Conservation (phyloP, 2,113 vertebrate species). For the Natator depressus region DNA sequence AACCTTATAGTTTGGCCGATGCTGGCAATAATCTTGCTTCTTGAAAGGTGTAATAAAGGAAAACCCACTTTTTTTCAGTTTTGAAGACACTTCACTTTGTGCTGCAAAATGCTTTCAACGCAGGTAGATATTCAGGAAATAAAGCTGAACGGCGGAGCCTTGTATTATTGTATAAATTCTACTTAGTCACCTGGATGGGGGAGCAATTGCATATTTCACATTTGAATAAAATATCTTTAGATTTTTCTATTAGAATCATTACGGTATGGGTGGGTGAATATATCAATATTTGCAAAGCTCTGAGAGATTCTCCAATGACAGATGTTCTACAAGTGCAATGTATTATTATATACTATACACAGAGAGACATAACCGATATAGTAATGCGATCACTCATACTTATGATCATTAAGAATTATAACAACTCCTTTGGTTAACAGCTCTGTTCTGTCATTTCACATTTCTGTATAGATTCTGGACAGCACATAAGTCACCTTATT, state of each 20-base stretch:
- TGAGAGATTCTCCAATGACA: neutral
- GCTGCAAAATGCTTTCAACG: neutral
- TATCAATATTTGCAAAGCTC: neutral
- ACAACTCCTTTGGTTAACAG: neutral
- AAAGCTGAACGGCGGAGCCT: rapidly evolving
- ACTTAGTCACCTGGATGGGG: neutral
- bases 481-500: neutral
- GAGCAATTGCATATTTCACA: neutral
- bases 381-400: neutral
- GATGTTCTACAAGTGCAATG: neutral
- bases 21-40: neutral
- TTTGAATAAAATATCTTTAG: rapidly evolving
- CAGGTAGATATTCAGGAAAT: neutral
- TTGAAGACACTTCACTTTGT: neutral
- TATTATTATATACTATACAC: neutral
- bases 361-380: neutral
- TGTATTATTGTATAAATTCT: neutral
- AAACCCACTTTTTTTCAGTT: neutral
- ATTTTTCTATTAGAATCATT: neutral
- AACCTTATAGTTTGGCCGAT: neutral
- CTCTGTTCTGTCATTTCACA: neutral
- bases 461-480: neutral
- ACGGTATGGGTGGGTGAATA: neutral
- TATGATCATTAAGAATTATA: neutral
- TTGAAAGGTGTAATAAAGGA: neutral